phyloP scores from a whole-genome alignment of 2,888 invertebrate genomes.

The Drosophila meridionalis region DNA sequence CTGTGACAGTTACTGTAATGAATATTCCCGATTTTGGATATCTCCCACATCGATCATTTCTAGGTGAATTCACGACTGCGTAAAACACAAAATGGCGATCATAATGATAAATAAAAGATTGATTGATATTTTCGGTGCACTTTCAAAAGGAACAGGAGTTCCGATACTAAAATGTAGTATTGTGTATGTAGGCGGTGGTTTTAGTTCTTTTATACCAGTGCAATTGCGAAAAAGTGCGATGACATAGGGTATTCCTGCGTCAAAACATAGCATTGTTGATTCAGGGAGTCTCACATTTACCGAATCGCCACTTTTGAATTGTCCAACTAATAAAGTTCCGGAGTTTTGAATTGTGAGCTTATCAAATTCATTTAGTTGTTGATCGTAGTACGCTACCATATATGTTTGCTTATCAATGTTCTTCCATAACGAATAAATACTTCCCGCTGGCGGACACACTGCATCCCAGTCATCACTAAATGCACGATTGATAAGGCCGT shows the following conservation, averaged over 20 bases:
- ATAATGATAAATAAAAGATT: not conserved
- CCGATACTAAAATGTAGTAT: not conserved
- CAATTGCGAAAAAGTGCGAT: not conserved
- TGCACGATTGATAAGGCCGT: fast-evolving
- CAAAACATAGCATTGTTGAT: not conserved
- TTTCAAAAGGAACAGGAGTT: fast-evolving
- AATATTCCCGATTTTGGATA: too few species aligned
- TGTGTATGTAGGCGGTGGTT: not conserved
- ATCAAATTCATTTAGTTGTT: not conserved
- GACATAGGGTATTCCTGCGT: not conserved
- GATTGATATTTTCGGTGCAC: fast-evolving
- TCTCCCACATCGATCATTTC: not conserved
- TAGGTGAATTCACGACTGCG: not conserved
- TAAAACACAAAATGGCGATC: not conserved
- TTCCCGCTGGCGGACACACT: not conserved
- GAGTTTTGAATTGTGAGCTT: not conserved
- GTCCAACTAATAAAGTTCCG: not conserved
- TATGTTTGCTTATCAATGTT: not conserved
- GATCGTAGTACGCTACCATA: not conserved
- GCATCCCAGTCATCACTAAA: not conserved
- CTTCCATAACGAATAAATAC: not conserved
- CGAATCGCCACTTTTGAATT: fast-evolving
- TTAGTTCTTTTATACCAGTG: fast-evolving
- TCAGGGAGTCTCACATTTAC: fast-evolving
- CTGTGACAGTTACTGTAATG: too few species aligned